Evolutionary conservation across 2,797 vertebrate genomes (phyloP).

Genomic region (Bryconaethiops microstoma): DNA sequence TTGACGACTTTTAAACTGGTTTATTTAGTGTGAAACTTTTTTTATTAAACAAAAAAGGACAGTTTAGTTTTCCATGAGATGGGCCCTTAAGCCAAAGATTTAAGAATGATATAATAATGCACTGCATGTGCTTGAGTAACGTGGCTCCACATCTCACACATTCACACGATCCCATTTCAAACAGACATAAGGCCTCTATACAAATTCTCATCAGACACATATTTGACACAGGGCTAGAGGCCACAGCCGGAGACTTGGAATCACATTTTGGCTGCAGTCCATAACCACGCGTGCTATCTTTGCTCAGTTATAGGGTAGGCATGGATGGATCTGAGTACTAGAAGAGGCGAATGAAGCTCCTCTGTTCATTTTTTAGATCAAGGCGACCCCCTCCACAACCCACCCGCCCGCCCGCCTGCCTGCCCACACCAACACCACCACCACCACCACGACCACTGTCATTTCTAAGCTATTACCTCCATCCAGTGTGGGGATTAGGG

Average conservation of each 20-base stretch:
- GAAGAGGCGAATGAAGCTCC: slow-evolving; percentile 63
- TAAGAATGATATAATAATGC: not conserved
- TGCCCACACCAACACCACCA: no score
- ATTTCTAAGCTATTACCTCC: slow-evolving; percentile 80
- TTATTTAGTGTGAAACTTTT: not conserved
- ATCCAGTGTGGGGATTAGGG: slow-evolving; percentile 78
- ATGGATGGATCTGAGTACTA: slow-evolving; percentile 52
- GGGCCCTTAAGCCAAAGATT: not conserved
- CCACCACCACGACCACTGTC: no score
- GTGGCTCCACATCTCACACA: slow-evolving; percentile 24
- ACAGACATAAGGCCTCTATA: slow-evolving; percentile 9
- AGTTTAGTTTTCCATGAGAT: not conserved
- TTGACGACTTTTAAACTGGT: no score
- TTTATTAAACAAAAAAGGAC: not conserved
- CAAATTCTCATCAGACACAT: slow-evolving; percentile 34
- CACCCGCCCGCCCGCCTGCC: no score
- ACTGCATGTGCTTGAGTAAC: slow-evolving; percentile 7
- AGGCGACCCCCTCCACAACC: slow-evolving; percentile 56
- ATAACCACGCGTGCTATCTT: slow-evolving; percentile 58
- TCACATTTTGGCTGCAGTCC: slow-evolving; percentile 19
- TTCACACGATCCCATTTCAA: slow-evolving; percentile 34
- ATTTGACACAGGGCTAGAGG: slow-evolving; percentile 40
- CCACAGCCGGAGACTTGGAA: slow-evolving; percentile 23
- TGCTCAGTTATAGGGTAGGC: slow-evolving; percentile 23
- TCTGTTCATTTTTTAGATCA: slow-evolving; percentile 69